A percentile compares a stretch with the other conserved stretches of the same genome.
These are phyloP conservation scores for Chiroxiphia lanceolata DNA, from an alignment of 2,797 vertebrate species.

Conservation along the genomic window DNA sequence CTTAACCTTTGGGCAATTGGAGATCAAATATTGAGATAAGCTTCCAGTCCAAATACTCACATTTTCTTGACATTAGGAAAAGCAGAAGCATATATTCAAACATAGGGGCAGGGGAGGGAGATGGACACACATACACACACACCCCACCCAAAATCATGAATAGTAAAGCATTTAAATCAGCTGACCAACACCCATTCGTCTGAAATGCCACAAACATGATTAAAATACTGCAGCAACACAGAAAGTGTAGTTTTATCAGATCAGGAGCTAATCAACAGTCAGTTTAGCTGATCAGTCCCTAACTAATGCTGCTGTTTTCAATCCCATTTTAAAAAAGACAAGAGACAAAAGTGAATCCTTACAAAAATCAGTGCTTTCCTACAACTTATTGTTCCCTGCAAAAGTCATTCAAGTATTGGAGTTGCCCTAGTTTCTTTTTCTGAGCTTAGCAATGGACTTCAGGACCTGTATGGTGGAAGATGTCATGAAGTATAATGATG, in stretches of 20 bases:
- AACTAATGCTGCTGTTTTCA: neutral
- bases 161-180: neutral
- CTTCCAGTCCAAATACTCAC: neutral
- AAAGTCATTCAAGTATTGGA: neutral
- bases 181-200: neutral
- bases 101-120: fast-evolving
- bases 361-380: neutral
- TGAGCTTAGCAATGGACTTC: neutral
- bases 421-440: neutral
- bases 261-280: neutral
- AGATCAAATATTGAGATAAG: neutral
- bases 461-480: neutral
- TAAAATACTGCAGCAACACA: neutral
- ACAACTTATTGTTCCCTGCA: fast-evolving
- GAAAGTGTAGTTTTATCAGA: neutral
- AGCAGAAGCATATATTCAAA: neutral
- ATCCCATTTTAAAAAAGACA: neutral
- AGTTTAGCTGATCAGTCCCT: neutral
- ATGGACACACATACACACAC: neutral
- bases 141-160: neutral
- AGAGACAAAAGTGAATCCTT: neutral
- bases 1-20: neutral
- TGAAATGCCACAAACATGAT: neutral
- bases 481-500: neutral
- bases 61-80: neutral